Evolutionary conservation across 1,140 invertebrate species (phyloP), one percentile per base, ranked within the genome.

Genomic region (Drosophila kikkawai): DNA sequence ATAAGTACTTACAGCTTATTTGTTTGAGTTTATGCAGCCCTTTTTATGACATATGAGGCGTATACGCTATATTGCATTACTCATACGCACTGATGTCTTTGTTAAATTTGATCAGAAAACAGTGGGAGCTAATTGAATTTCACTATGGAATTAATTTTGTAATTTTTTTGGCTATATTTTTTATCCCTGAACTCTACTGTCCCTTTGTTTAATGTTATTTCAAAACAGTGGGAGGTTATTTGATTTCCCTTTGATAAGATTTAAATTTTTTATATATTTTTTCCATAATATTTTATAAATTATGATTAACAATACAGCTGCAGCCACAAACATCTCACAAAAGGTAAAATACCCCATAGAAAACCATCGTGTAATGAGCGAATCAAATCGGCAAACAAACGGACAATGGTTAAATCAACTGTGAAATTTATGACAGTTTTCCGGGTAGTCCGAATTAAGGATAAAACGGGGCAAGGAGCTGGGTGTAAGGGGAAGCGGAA

Each of bases 391-490:
- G 51, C 61, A 65, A 76, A 69, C 71, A 75, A 74, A 69, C 74
- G 64, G 56, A 65, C 69, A 73, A 41, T 29, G 41, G 76, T 70
- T 71, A 80, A 87, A 78, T 87, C 84, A 88, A 73, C 80, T 75
- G 69, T 84, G 65, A 90, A 90, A 90, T 90, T 84, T 79, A 90
- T 87, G 84, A 73, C 80, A 58, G 75, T 74, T 74, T 74, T 73
- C 70, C 67, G 45, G 32, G 36, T 29, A 4, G 29, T 26, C 39
- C 8, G 32, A 57, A 70, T 57, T 57, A 39, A 3, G 19, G 29
- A 48, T 57, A 34, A 34, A 6, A 26, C 22, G 8, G 12, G 1
- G 29, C 17, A 2, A 37, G 45, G 32, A 42, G 36, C 6, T 11
- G 29, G 17, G 42, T 9, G 32, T 11, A 48, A 47, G 44, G 13